These are phyloP conservation scores for Liolophura sinensis DNA, from an alignment of 1,140 invertebrate species.

Conservation along the genomic window DNA sequence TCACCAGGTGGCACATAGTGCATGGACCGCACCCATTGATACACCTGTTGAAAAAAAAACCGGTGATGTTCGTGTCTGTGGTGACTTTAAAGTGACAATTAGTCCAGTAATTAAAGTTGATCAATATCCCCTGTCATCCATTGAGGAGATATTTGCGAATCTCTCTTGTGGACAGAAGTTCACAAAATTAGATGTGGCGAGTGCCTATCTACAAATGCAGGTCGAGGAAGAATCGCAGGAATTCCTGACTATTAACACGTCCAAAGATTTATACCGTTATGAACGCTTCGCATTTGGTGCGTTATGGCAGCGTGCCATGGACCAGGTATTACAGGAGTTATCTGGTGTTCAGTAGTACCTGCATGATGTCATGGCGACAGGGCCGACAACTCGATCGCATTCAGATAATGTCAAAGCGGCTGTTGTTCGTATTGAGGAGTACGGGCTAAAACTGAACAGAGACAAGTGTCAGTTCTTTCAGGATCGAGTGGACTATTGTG, in stretches of 20 bases:
- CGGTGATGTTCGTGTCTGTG: slow-evolving; percentile 29
- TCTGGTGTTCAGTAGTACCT: slow-evolving; percentile 20
- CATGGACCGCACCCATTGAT: slow-evolving; percentile 34
- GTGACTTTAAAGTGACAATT: slow-evolving; percentile 46
- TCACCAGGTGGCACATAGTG: slow-evolving; percentile 46
- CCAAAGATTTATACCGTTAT: slow-evolving; percentile 20
- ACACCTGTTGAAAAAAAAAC: slow-evolving; percentile 17
- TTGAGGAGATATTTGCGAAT: slow-evolving; percentile 33
- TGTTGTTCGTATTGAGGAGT: slow-evolving; percentile 5
- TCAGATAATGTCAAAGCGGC: slow-evolving; percentile 11
- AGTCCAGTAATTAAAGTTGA: slow-evolving; percentile 30
- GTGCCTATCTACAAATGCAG: slow-evolving; percentile 29
- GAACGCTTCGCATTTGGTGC: slow-evolving; percentile 21
- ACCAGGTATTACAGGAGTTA: slow-evolving; percentile 38
- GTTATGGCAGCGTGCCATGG: slow-evolving; percentile 61
- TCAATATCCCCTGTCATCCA: slow-evolving; percentile 23
- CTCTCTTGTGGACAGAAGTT: slow-evolving; percentile 25
- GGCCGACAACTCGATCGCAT: slow-evolving; percentile 9
- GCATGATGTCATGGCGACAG: slow-evolving; percentile 25
- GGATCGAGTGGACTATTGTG: slow-evolving; percentile 22
- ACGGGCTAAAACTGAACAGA: slow-evolving; percentile 1
- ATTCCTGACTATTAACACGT: slow-evolving; percentile 26
- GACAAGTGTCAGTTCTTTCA: slow-evolving; percentile 15
- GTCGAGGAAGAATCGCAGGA: slow-evolving; percentile 17
- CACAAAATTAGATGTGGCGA: slow-evolving; percentile 24